phyloP scores from a whole-genome alignment of 2,113 vertebrate genomes.

The Tupaia tana region DNA sequence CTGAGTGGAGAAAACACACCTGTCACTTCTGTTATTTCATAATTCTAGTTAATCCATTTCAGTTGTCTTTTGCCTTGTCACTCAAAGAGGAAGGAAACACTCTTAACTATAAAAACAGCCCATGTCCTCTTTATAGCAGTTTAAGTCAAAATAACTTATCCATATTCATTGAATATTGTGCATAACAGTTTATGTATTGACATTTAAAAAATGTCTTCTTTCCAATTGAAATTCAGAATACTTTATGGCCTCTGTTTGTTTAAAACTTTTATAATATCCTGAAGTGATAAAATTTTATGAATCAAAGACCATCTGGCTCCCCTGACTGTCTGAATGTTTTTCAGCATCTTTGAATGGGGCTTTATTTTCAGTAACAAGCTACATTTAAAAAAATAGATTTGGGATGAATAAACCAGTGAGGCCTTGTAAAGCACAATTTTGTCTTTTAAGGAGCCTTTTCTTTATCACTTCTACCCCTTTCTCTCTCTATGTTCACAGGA shows the following conservation, averaged over 20 bases:
- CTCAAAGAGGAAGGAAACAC: slow-evolving; percentile 22
- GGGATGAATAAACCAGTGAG: slow-evolving; percentile 66
- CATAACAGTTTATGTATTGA: slow-evolving; percentile 17
- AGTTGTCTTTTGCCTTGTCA: slow-evolving; percentile 27
- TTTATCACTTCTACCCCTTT: slow-evolving; percentile 45
- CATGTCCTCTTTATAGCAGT: neutral
- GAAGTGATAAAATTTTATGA: slow-evolving; percentile 75
- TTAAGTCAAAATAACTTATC: slow-evolving; percentile 41
- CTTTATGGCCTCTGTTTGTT: slow-evolving; percentile 65
- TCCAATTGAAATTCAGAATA: slow-evolving; percentile 59
- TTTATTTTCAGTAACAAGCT: slow-evolving; percentile 77
- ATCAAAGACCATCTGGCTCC: slow-evolving; percentile 79
- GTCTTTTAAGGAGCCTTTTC: slow-evolving; percentile 5
- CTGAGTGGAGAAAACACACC: neutral
- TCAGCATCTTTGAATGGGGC: slow-evolving; percentile 74
- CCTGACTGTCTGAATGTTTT: slow-evolving; percentile 59
- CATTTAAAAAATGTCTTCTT: slow-evolving; percentile 56
- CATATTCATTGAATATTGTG: slow-evolving; percentile 48
- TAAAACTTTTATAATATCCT: slow-evolving; percentile 75
- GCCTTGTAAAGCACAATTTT: slow-evolving; percentile 21
- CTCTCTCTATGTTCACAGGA: neutral
- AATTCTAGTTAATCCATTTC: neutral
- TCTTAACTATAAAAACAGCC: neutral
- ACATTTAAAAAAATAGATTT: slow-evolving; percentile 69
- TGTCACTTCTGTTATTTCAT: slow-evolving; percentile 16